These are phyloP conservation scores for Lasioglossum figueresi DNA, from an alignment of 2,888 invertebrate species.

Conservation along the genomic window DNA sequence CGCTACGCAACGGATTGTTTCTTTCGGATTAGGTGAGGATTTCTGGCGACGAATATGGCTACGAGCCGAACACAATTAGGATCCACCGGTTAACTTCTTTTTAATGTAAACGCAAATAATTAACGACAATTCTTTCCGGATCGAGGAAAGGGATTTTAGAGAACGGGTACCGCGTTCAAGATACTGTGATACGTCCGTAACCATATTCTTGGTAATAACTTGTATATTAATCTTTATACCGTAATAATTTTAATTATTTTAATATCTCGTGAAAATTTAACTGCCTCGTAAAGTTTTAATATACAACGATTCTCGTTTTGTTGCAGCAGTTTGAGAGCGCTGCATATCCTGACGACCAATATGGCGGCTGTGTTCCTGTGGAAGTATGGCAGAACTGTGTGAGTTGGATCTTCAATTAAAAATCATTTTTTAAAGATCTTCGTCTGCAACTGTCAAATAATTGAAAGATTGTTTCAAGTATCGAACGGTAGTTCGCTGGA, in stretches of 20 bases:
- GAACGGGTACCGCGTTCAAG: no score
- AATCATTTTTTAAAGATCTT: neutral
- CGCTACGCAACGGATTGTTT: neutral
- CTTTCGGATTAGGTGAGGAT: neutral
- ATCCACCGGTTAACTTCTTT: neutral
- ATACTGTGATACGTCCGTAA: no score
- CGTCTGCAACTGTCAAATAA: neutral
- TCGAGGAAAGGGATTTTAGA: neutral
- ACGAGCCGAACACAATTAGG: neutral
- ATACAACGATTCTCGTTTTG: neutral
- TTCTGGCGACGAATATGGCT: neutral
- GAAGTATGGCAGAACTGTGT: neutral
- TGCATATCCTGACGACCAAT: neutral
- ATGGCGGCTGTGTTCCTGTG: neutral
- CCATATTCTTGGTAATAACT: neutral
- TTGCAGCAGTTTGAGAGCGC: neutral
- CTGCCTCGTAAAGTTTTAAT: neutral
- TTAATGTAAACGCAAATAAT: neutral
- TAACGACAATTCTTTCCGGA: neutral
- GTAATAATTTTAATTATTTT: neutral
- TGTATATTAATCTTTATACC: neutral
- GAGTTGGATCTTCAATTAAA: neutral
- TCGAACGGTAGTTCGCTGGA: conserved; percentile 3
- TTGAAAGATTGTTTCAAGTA: neutral
- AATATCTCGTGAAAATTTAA: neutral